phyloP scores from a whole-genome alignment of 1,140 invertebrate genomes.

The Euschistus heros region DNA sequence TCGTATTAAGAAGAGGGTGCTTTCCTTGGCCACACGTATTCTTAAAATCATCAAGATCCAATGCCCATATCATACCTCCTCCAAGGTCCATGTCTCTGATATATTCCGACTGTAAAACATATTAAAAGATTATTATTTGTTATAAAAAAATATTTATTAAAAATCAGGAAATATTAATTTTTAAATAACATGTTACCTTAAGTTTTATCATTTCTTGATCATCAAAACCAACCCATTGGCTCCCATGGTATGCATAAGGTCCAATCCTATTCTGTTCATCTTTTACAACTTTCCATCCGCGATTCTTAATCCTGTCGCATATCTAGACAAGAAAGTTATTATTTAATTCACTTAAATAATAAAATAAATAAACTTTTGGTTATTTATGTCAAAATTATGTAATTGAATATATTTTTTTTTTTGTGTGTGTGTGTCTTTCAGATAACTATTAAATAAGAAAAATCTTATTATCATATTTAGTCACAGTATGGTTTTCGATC shows the following conservation, averaged over 20 bases:
- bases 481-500: no score
- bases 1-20: constrained; percentile 60
- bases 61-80: constrained; percentile 83
- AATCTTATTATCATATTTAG: no score
- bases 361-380: no score
- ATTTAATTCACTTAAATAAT: no score
- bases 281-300: constrained; percentile 67
- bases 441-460: no score
- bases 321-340: constrained; percentile 42
- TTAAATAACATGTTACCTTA: constrained; percentile 40
- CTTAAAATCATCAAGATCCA: constrained; percentile 50
- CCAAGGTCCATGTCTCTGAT: constrained; percentile 63
- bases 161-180: neutral
- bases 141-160: neutral
- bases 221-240: constrained; percentile 84
- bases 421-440: no score
- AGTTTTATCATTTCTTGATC: constrained; percentile 64
- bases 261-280: constrained; percentile 66
- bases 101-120: constrained; percentile 45
- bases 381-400: no score
- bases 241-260: constrained; percentile 72
- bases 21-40: constrained; percentile 56
- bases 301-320: constrained; percentile 61
- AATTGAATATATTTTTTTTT: no score
- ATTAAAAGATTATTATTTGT: neutral